These are phyloP conservation scores for Mya arenaria DNA, from an alignment of 1,140 invertebrate species.

Conservation along the genomic window DNA sequence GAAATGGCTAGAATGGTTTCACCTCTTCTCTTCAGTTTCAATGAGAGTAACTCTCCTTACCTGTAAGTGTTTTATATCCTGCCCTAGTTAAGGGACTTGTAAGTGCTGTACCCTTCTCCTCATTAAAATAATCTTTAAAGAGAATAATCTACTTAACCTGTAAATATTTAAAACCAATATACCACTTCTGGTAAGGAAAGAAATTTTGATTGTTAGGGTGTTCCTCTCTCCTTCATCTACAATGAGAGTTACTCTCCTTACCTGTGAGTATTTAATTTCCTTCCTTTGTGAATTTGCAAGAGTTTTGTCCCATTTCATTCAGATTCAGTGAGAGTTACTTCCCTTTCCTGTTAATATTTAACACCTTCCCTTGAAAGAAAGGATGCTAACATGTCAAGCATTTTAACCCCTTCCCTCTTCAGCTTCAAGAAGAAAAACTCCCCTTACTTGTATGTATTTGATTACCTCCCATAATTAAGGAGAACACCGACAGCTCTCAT, in stretches of 20 bases:
- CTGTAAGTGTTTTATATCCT: conserved; percentile 73
- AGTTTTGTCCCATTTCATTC: neutral
- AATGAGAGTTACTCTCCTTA: too few relatives aligned
- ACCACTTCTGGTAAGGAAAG: too few relatives aligned
- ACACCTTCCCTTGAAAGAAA: neutral
- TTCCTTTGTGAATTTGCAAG: neutral
- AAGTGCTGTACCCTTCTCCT: too few relatives aligned
- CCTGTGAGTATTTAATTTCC: conserved; percentile 68
- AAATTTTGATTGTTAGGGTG: too few relatives aligned
- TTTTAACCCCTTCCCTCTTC: neutral
- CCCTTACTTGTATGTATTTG: too few relatives aligned
- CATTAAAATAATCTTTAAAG: too few relatives aligned
- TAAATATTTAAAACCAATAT: too few relatives aligned
- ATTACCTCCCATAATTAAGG: too few relatives aligned
- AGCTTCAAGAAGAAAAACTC: neutral
- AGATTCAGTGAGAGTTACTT: neutral
- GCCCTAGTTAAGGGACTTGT: too few relatives aligned
- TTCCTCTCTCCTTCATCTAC: too few relatives aligned
- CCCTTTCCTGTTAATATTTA: neutral
- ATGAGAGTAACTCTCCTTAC: conserved; percentile 89
- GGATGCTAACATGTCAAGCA: neutral
- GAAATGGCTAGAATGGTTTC: conserved; percentile 94
- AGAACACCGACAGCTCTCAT: too few relatives aligned
- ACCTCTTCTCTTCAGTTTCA: conserved; percentile 96
- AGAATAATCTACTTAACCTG: too few relatives aligned